Evolutionary conservation across 2,888 invertebrate genomes (phyloP), one percentile per base, ranked within the genome.

Genomic region (Drosophila falleni): DNA sequence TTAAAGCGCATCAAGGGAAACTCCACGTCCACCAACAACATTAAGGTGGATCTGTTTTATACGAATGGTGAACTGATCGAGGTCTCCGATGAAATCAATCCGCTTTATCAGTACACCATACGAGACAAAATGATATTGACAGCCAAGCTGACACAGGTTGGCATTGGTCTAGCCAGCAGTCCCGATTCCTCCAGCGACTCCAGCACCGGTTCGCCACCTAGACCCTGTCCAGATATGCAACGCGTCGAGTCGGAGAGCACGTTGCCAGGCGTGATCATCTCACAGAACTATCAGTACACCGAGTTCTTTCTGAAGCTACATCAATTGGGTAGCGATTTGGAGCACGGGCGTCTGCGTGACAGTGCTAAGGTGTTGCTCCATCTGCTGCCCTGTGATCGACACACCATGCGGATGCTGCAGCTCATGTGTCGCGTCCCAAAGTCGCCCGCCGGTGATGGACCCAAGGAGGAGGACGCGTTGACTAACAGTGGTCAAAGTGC

Each of bases 111-210:
- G 92, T 95, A 97, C 91, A 96, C 96, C 54, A 94, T 98, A 63
- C 84, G 90, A 31, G 87, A 87, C 62, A 87, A 98, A 95, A 97
- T 96, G 94, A 96, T 97, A 91, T 93, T 97, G 74, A 96, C 96
- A 44, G 97, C 96, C 2, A 97, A 97, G 92, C 92, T 97, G 55
- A 95, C 95, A 72, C 96, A 96, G 87, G 94, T 95, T 41, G 95
- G 95, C 87, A 94, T 95, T 15, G 95, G 95, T 66, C 93, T 95
- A 91, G 95, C 95, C 23, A 96, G 96, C 86, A 97, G 97, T 65
- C 97, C 97, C 60, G 99, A 98, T 91, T 97, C 98, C 62, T 98
- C 97, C 89, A 98, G 98, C 64, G 98, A 98, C 92, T 98, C 98
- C 80, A 98, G 98, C 63, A 97, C 97, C 3, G 97, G 97, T 3